Conservation (phyloP, 37 sponge, comb jelly and placozoan species). For the Geodia barretti region DNA sequence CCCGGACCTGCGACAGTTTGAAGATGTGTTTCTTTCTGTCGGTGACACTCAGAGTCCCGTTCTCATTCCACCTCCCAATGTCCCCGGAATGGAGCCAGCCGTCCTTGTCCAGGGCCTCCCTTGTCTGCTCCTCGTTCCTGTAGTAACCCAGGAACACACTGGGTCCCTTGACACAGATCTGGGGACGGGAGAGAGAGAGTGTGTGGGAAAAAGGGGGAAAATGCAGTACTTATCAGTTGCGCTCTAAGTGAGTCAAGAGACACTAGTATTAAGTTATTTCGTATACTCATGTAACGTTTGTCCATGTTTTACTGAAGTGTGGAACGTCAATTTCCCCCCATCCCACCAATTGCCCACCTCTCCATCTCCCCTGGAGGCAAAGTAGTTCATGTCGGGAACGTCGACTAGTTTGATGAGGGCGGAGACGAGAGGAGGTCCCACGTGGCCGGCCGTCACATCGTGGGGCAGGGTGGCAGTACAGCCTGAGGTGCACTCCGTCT, state of each 20-base stretch:
- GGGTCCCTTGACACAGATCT: constrained; percentile 92
- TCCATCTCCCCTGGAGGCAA: constrained; percentile 79
- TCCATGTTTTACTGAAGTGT: too few species aligned
- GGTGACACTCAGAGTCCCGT: constrained; percentile 90
- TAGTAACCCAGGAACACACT: constrained; percentile 88
- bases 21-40: constrained; percentile 98
- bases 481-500: constrained; percentile 90
- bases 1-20: constrained; percentile 85
- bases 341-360: constrained; percentile 61
- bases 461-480: constrained; percentile 67
- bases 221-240: too few species aligned
- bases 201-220: not conserved
- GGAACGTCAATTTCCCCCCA: not conserved
- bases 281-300: too few species aligned
- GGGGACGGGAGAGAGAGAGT: not conserved
- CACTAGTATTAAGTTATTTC: too few species aligned
- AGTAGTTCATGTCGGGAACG: constrained; percentile 93
- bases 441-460: constrained; percentile 76
- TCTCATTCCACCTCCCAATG: constrained; percentile 90
- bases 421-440: constrained; percentile 84
- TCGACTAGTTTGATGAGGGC: constrained; percentile 83
- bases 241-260: too few species aligned
- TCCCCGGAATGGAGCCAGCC: constrained; percentile 98
- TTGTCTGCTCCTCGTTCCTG: constrained; percentile 86
- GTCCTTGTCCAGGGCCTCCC: constrained; percentile 84